Percentiles rank a stretch among this genome's conserved stretches.
phyloP scores from a whole-genome alignment of 2,113 vertebrate species.

The Ascaphus truei region DNA sequence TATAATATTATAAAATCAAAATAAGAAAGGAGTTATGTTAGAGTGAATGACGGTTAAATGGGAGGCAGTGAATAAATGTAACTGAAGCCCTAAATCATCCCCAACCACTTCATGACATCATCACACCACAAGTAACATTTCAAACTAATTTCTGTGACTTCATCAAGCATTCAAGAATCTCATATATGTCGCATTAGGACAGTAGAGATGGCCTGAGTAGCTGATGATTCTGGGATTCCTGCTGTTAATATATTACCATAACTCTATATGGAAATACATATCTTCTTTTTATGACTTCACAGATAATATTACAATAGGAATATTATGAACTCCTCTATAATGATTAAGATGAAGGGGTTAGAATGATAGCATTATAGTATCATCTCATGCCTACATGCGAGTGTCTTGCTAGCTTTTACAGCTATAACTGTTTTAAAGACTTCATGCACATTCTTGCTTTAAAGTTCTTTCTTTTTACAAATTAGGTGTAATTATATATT shows the following conservation, averaged over 20 bases:
- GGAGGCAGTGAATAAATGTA: conserved; percentile 22
- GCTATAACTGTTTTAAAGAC: neutral
- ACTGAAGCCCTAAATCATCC: conserved; percentile 1
- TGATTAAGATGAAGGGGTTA: conserved; percentile 13
- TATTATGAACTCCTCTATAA: conserved; percentile 9
- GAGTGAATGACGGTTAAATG: neutral
- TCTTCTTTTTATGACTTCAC: conserved; percentile 17
- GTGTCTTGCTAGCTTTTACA: conserved; percentile 4
- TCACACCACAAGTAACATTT: conserved; percentile 1
- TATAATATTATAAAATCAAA: conserved; percentile 34
- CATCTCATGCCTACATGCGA: too few relatives aligned
- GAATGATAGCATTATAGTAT: neutral
- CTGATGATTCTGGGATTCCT: conserved; percentile 6
- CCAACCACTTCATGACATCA: conserved; percentile 21
- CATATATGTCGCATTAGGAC: neutral
- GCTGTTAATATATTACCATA: conserved; percentile 12
- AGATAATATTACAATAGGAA: conserved; percentile 25
- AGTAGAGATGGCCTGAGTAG: conserved; percentile 7
- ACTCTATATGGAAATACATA: conserved; percentile 18
- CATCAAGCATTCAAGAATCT: neutral
- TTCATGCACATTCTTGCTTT: conserved; percentile 9
- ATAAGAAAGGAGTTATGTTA: conserved; percentile 27
- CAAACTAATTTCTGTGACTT: conserved; percentile 1
- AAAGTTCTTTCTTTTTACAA: conserved; percentile 6
- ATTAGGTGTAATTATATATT: conserved; percentile 9